These are phyloP conservation scores for Bostrychus sinensis DNA, from an alignment of 2,113 vertebrate species.

Conservation along the genomic window DNA sequence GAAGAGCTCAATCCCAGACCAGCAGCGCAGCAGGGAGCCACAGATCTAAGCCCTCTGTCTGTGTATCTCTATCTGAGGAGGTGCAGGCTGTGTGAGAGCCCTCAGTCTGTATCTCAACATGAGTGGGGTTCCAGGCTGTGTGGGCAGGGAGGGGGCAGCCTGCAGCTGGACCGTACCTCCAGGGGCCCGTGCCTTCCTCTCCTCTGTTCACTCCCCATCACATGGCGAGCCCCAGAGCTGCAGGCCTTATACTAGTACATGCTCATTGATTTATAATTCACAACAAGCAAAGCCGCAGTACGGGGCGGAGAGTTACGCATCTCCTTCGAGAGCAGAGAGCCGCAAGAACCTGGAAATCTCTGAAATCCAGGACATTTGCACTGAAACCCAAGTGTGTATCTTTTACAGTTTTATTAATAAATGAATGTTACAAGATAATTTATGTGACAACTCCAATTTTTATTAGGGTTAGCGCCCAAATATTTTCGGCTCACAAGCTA, in stretches of 20 bases:
- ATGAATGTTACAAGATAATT: too few relatives aligned
- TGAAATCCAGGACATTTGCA: neutral
- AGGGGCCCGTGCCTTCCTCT: conserved; percentile 29
- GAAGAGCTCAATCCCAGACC: conserved; percentile 11
- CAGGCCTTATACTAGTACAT: conserved; percentile 62
- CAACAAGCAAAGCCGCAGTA: conserved; percentile 36
- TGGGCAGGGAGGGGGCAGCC: conserved; percentile 42
- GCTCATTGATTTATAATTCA: conserved; percentile 77
- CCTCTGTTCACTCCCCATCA: conserved; percentile 43
- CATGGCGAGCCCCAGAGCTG: conserved; percentile 47
- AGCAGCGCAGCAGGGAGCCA: conserved; percentile 35
- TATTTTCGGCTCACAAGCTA: too few relatives aligned
- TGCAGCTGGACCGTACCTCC: conserved; percentile 41
- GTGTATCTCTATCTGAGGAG: conserved; percentile 14
- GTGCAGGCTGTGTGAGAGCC: conserved; percentile 51
- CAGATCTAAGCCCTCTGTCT: conserved; percentile 30
- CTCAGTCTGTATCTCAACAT: conserved; percentile 2
- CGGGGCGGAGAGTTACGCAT: conserved; percentile 64
- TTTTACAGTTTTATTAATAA: too few relatives aligned
- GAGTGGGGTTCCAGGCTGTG: conserved; percentile 44
- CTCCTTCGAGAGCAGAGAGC: conserved; percentile 64
- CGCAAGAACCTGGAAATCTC: conserved; percentile 45
- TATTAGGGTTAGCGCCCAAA: too few relatives aligned
- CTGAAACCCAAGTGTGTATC: too few relatives aligned
- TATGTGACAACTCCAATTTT: too few relatives aligned